phyloP scores from a whole-genome alignment of 1,140 invertebrate species.

The Philaenus spumarius region DNA sequence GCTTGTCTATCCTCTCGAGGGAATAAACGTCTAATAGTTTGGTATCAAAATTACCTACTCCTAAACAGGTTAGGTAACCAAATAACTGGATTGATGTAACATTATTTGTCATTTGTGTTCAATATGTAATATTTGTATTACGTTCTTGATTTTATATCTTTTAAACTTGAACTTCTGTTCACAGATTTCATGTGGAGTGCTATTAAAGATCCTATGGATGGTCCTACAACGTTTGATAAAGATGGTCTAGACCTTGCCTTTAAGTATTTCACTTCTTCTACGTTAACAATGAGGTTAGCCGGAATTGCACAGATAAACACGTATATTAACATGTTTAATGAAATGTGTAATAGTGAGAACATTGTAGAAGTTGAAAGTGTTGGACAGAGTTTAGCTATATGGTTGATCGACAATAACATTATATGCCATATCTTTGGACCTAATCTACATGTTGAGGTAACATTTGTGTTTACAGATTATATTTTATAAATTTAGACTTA shows the following conservation, averaged over 20 bases:
- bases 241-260: constrained; percentile 87
- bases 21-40: too few relatives aligned
- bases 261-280: constrained; percentile 91
- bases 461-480: too few relatives aligned
- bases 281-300: constrained; percentile 84
- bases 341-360: constrained; percentile 79
- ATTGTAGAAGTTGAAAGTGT: constrained; percentile 75
- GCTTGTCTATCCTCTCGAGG: too few relatives aligned
- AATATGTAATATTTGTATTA: too few relatives aligned
- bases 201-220: constrained; percentile 84
- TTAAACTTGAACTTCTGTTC: too few relatives aligned
- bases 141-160: too few relatives aligned
- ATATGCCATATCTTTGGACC: constrained; percentile 93
- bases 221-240: constrained; percentile 76
- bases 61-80: too few relatives aligned
- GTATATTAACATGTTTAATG: constrained; percentile 85
- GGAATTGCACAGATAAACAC: constrained; percentile 92
- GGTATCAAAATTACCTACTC: too few relatives aligned
- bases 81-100: too few relatives aligned
- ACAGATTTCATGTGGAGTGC: constrained; percentile 90
- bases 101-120: too few relatives aligned
- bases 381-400: constrained; percentile 75
- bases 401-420: constrained; percentile 86
- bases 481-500: neutral
- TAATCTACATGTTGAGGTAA: constrained; percentile 89